Evolutionary conservation across 2,888 invertebrate genomes (phyloP).

Genomic region (Pristionchus arcanus): DNA sequence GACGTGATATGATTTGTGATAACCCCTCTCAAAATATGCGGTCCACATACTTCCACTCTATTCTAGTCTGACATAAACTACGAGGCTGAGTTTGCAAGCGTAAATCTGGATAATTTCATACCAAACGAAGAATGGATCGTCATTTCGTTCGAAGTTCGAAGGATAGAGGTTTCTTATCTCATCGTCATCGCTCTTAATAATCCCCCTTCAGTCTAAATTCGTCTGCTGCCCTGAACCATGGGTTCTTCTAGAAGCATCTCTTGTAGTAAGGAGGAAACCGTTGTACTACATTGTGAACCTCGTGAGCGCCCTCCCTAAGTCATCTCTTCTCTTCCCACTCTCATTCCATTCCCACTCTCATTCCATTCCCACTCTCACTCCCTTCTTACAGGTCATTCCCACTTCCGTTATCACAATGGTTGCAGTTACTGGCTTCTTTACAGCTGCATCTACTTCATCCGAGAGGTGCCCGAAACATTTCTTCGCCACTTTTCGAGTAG

Average conservation of each 20-base stretch:
- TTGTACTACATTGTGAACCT: constrained; percentile 73
- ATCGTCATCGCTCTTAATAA: too few species aligned
- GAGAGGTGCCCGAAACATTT: constrained; percentile 63
- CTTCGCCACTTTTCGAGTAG: too few species aligned
- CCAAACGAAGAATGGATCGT: constrained; percentile 60
- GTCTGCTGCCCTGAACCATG: constrained; percentile 78
- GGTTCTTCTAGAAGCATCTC: constrained; percentile 75
- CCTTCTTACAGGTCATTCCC: constrained; percentile 75
- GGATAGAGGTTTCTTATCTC: constrained; percentile 66
- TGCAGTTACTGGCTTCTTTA: constrained; percentile 81
- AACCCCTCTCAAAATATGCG: too few species aligned
- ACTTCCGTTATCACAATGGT: constrained; percentile 81
- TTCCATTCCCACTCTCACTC: background rate
- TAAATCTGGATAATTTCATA: constrained; percentile 77
- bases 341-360: too few species aligned
- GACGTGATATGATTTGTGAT: too few species aligned
- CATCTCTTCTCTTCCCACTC: background rate
- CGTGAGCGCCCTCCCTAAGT: too few species aligned
- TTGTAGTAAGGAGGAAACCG: constrained; percentile 61
- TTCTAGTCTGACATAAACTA: constrained; percentile 52
- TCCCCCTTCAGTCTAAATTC: constrained; percentile 71
- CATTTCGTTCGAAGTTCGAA: constrained; percentile 73
- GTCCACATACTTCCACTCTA: background rate
- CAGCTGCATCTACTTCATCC: constrained; percentile 81
- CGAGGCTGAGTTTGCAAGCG: constrained; percentile 63